Evolutionary conservation across 2,888 invertebrate genomes (phyloP).

Genomic region (Hypselothyrea guttata): DNA sequence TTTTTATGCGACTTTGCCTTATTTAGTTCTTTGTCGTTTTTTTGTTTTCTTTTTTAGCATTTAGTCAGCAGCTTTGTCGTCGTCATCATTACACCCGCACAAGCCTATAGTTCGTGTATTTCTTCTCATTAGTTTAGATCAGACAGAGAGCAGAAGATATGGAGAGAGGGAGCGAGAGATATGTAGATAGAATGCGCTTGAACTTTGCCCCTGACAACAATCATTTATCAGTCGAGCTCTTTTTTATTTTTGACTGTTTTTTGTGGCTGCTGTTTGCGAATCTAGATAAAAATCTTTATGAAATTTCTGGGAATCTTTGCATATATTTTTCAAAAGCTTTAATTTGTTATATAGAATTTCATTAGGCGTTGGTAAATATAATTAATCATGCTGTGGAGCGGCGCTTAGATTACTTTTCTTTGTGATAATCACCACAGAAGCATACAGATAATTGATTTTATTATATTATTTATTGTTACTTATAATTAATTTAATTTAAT

Average conservation of each 20-base stretch:
- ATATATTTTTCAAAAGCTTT: conserved; percentile 7
- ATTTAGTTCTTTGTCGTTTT: conserved; percentile 51
- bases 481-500: no score
- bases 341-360: conserved; percentile 19
- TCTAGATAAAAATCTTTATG: conserved; percentile 27
- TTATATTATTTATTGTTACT: no score
- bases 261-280: conserved; percentile 17
- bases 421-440: no score
- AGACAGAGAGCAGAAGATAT: neutral
- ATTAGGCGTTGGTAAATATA: conserved; percentile 12
- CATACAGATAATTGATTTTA: no score
- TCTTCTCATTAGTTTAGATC: conserved; percentile 35
- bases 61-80: conserved; percentile 31
- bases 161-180: neutral
- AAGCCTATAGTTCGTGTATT: no score
- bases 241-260: no score
- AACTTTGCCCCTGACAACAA: conserved; percentile 32
- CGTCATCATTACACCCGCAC: conserved; percentile 65
- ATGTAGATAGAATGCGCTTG: conserved; percentile 12
- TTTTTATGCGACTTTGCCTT: conserved; percentile 69
- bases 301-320: conserved; percentile 34
- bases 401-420: neutral
- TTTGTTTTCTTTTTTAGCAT: conserved; percentile 31
- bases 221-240: conserved; percentile 26
- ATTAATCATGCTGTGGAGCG: conserved; percentile 27